Conservation (phyloP, 1,140 invertebrate species). For the Drosophila paulistorum region DNA sequence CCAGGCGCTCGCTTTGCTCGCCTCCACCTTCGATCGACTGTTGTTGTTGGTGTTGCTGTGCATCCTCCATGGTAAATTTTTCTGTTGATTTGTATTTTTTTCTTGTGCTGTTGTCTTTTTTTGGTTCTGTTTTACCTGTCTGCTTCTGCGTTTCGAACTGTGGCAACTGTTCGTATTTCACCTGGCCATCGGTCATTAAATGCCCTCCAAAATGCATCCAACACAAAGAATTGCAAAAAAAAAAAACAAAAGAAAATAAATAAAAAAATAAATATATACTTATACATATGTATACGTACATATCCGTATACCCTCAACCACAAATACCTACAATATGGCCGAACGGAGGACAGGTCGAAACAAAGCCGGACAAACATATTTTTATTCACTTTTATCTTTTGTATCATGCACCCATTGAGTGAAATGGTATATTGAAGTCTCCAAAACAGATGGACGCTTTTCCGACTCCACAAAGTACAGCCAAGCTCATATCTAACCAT, state of each 20-base stretch:
- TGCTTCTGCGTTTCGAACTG: slow-evolving; percentile 51
- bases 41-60: slow-evolving; percentile 12
- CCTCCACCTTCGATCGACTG: slow-evolving; percentile 55
- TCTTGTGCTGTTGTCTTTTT: slow-evolving; percentile 20
- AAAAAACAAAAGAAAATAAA: slow-evolving; percentile 6
- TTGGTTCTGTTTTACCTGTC: slow-evolving; percentile 55
- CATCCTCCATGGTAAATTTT: slow-evolving; percentile 74
- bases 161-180: slow-evolving; percentile 74
- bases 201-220: slow-evolving; percentile 62
- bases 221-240: slow-evolving; percentile 18
- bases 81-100: slow-evolving; percentile 40
- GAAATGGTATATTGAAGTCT: too few species aligned
- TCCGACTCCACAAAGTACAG: too few species aligned
- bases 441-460: too few species aligned
- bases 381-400: neutral
- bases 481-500: too few species aligned
- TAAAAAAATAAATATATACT: neutral
- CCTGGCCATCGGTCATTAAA: slow-evolving; percentile 76
- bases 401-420: too few species aligned
- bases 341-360: neutral
- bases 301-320: neutral
- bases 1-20: slow-evolving; percentile 72
- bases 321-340: neutral
- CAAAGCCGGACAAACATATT: slow-evolving; percentile 6
- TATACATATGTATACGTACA: neutral